Conservation (phyloP, 2,797 vertebrate species). For the Sus cebifrons region DNA sequence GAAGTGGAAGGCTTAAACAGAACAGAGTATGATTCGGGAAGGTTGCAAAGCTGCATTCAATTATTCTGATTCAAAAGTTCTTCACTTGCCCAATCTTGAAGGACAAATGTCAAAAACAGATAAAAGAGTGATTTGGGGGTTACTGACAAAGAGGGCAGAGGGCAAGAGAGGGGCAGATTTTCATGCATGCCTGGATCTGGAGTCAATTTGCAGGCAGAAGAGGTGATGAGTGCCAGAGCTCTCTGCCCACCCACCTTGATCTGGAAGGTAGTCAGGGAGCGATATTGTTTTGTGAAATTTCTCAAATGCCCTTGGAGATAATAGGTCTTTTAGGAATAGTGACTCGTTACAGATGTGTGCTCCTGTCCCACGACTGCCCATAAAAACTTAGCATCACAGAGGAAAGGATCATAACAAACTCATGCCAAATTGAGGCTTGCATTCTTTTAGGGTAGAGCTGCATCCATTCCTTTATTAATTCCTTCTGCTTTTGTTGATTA, state of each 20-base stretch:
- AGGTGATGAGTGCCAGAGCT: neutral
- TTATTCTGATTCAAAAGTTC: constrained; percentile 16
- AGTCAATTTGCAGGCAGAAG: neutral
- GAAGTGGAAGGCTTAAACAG: neutral
- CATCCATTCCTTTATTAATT: neutral
- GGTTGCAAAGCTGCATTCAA: neutral
- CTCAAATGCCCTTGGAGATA: neutral
- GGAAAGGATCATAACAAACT: neutral
- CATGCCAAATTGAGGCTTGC: neutral
- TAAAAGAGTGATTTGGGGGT: neutral
- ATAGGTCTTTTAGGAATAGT: neutral
- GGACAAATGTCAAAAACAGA: neutral
- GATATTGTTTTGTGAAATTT: neutral
- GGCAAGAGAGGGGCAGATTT: neutral
- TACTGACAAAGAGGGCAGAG: neutral
- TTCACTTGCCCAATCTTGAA: neutral
- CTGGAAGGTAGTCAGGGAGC: neutral
- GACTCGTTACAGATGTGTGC: neutral
- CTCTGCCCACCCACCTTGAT: neutral
- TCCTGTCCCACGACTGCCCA: neutral
- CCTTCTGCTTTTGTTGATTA: neutral
- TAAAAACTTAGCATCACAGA: neutral
- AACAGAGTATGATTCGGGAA: neutral
- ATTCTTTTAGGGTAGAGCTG: neutral
- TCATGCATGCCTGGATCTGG: neutral